Evolutionary conservation across 2,888 invertebrate genomes (phyloP).

Genomic region (Brachylomia viminalis): DNA sequence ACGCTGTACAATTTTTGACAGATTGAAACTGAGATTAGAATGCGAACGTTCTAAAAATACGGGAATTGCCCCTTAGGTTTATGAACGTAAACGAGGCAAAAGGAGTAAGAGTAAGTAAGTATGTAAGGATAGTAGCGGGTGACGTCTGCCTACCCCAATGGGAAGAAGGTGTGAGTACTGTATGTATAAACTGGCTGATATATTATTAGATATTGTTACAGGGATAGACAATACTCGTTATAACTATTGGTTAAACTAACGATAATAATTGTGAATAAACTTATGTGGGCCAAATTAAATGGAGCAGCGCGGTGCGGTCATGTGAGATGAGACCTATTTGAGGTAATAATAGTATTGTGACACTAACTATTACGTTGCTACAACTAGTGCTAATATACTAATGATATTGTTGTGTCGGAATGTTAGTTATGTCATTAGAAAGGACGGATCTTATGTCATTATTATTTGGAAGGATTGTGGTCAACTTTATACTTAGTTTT

Average conservation of each 20-base stretch:
- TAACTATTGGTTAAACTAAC: constrained; percentile 28
- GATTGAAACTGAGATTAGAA: too few species aligned
- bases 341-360: constrained; percentile 40
- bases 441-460: background rate
- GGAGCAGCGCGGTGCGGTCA: constrained; percentile 43
- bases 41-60: too few species aligned
- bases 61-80: too few species aligned
- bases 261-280: constrained; percentile 32
- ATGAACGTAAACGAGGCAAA: too few species aligned
- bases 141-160: too few species aligned
- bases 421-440: background rate
- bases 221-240: constrained; percentile 3
- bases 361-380: constrained; percentile 32
- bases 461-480: background rate
- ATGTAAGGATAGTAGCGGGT: too few species aligned
- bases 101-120: too few species aligned
- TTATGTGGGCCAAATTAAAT: constrained; percentile 57
- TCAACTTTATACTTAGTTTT: too few species aligned
- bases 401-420: constrained; percentile 1
- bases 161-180: too few species aligned
- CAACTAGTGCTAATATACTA: background rate
- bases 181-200: too few species aligned
- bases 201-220: too few species aligned
- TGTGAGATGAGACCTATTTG: constrained; percentile 41
- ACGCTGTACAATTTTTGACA: too few species aligned